Evolutionary conservation across 2,888 invertebrate species (phyloP).

Genomic region (Dynastes hyllus): DNA sequence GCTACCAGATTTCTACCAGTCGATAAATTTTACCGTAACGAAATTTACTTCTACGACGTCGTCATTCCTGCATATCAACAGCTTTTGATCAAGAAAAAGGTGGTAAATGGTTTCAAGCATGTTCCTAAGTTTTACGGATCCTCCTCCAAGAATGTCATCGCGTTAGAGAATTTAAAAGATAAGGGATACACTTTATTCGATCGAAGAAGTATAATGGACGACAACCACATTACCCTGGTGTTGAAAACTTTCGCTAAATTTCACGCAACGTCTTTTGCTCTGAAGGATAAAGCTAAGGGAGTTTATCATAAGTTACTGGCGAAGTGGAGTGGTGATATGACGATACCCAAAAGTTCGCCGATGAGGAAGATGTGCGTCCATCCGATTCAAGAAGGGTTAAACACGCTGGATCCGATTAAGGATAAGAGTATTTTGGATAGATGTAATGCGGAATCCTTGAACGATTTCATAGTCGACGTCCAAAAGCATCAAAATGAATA

Average conservation of each 20-base stretch:
- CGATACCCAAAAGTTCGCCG: neutral
- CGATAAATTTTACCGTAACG: constrained; percentile 46
- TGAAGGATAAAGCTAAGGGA: constrained; percentile 49
- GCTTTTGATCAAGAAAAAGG: constrained; percentile 37
- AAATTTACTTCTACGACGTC: constrained; percentile 49
- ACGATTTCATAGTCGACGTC: neutral
- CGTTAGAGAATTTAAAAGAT: constrained; percentile 49
- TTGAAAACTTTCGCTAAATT: constrained; percentile 50
- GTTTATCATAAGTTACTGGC: constrained; percentile 47
- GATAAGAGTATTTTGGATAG: neutral
- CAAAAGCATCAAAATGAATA: neutral
- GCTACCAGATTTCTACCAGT: neutral
- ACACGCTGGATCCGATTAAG: constrained; percentile 7
- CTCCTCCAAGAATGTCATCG: constrained; percentile 38
- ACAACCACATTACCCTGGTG: constrained; percentile 46
- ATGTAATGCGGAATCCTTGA: constrained; percentile 2
- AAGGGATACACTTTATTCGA: constrained; percentile 51
- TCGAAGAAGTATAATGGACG: constrained; percentile 47
- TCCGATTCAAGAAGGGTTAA: neutral
- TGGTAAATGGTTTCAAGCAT: constrained; percentile 33
- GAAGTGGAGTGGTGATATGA: neutral
- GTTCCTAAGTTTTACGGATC: constrained; percentile 50
- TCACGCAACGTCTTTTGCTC: constrained; percentile 50
- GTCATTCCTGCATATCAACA: constrained; percentile 44
- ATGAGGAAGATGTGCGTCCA: constrained; percentile 6